Evolutionary conservation across 2,888 invertebrate genomes (phyloP).

Genomic region (Drosophila borborema): DNA sequence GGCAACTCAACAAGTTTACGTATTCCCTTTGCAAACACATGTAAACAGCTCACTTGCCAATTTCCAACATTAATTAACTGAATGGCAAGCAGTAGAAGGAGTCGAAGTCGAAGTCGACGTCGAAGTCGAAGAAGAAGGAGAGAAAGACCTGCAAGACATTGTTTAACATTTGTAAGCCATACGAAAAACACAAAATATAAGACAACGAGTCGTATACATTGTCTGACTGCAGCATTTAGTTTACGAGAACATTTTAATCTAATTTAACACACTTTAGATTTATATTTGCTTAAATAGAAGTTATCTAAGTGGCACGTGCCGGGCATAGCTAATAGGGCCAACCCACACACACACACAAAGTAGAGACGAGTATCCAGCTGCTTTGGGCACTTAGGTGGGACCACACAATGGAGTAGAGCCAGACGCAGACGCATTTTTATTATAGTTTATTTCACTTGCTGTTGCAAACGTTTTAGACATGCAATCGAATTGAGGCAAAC

Average conservation of each 20-base stretch:
- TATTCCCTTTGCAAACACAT: neutral
- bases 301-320: conserved; percentile 75
- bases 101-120: neutral
- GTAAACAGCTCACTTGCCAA: conserved; percentile 26
- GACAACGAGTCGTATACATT: neutral
- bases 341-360: conserved; percentile 23
- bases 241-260: conserved; percentile 80
- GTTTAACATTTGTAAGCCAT: conserved; percentile 46
- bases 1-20: conserved; percentile 3
- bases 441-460: conserved; percentile 70
- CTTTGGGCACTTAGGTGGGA: neutral
- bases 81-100: conserved; percentile 14
- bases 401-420: conserved; percentile 34
- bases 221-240: conserved; percentile 39
- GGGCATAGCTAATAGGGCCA: conserved; percentile 52
- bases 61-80: conserved; percentile 46
- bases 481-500: conserved; percentile 56
- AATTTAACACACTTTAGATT: conserved; percentile 82
- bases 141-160: conserved; percentile 16
- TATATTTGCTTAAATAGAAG: conserved; percentile 81
- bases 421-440: conserved; percentile 69
- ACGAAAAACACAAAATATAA: conserved; percentile 29
- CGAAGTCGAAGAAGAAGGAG: neutral
- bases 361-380: conserved; percentile 7
- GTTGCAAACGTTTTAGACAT: conserved; percentile 16